Conservation (phyloP, 2,888 invertebrate species). For the Amorpha juglandis region DNA sequence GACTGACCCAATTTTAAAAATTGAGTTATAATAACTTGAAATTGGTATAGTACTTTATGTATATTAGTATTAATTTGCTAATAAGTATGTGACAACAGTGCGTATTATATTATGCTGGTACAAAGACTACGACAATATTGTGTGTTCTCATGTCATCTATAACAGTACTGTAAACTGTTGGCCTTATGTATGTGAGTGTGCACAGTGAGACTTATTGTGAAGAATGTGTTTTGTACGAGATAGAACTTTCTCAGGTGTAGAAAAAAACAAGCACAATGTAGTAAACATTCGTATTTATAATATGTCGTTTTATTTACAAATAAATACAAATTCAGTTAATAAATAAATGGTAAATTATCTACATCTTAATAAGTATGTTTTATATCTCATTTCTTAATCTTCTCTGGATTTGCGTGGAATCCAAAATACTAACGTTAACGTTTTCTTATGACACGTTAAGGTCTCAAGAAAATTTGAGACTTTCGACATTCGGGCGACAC, state of each 20-base stretch:
- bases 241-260: conserved; percentile 36
- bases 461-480: conserved; percentile 84
- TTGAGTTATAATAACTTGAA: no score
- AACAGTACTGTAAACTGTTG: background rate
- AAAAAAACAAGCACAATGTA: conserved; percentile 80
- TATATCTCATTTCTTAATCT: conserved; percentile 84
- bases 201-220: background rate
- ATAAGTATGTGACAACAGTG: background rate
- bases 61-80: no score
- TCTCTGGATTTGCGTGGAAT: conserved; percentile 78
- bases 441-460: conserved; percentile 83
- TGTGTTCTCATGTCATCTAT: background rate
- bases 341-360: conserved; percentile 85
- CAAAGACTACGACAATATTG: background rate
- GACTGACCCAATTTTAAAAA: no score
- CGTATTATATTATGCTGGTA: background rate
- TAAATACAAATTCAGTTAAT: conserved; percentile 85
- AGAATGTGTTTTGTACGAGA: background rate
- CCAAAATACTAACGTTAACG: conserved; percentile 84
- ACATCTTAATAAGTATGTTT: conserved; percentile 84
- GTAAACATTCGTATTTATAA: conserved; percentile 85
- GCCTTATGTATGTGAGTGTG: background rate
- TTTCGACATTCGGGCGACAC: conserved; percentile 83
- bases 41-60: no score
- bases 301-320: conserved; percentile 85